phyloP scores from a whole-genome alignment of 2,113 vertebrate species.

The Oceanodroma tethys region DNA sequence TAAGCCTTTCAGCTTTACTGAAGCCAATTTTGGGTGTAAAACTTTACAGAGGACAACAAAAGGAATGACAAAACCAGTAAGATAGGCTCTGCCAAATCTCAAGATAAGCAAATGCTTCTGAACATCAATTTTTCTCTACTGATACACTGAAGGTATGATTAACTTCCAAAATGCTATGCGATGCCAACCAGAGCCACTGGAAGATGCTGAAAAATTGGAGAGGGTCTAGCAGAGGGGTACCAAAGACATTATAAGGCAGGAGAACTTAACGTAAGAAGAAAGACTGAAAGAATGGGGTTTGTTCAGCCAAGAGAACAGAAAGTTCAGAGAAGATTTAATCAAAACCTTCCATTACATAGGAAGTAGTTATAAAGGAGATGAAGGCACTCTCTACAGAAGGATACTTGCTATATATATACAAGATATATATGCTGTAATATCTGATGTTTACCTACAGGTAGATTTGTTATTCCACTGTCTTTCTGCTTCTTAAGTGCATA shows the following conservation, averaged over 20 bases:
- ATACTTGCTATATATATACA: background rate
- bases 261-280: background rate
- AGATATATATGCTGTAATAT: background rate
- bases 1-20: background rate
- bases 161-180: background rate
- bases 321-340: background rate
- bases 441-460: background rate
- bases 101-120: background rate
- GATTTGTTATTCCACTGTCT: background rate
- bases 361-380: background rate
- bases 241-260: background rate
- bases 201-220: background rate
- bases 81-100: background rate
- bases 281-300: background rate
- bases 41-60: background rate
- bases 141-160: background rate
- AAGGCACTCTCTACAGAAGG: background rate
- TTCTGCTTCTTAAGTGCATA: background rate
- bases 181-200: background rate
- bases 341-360: background rate
- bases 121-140: background rate
- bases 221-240: background rate
- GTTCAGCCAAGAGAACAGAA: background rate
- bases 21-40: background rate
- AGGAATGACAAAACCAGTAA: background rate